Evolutionary conservation across 2,888 invertebrate species (phyloP).

Genomic region (Polymixis flavicincta): DNA sequence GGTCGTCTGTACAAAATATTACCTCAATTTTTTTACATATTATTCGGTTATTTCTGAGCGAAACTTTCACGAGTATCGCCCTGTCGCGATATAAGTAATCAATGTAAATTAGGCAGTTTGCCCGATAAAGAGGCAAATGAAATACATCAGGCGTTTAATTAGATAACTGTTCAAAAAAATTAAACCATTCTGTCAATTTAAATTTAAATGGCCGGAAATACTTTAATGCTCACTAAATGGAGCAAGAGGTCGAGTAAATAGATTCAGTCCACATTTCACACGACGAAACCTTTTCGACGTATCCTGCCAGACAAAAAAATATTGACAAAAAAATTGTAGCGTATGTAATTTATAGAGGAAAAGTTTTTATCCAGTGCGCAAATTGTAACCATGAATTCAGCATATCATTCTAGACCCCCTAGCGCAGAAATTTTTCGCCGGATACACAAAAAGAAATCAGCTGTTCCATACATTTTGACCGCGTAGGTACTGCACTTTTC

Average conservation of each 20-base stretch:
- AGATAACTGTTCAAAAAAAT: constrained; percentile 39
- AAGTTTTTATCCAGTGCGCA: too few species aligned
- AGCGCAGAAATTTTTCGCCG: too few species aligned
- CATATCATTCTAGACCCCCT: too few species aligned
- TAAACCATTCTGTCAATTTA: constrained; percentile 66
- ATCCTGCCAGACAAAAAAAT: constrained; percentile 1
- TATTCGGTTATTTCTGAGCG: constrained; percentile 8
- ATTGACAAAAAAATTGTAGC: constrained; percentile 13
- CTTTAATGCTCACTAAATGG: constrained; percentile 68
- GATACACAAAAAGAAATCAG: too few species aligned
- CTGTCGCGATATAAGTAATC: neutral
- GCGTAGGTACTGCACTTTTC: too few species aligned
- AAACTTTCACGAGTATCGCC: neutral
- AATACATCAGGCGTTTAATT: constrained; percentile 39
- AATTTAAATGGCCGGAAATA: constrained; percentile 77
- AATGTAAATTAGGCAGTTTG: neutral
- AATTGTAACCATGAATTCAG: too few species aligned
- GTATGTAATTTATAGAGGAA: constrained; percentile 22
- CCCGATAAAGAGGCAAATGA: constrained; percentile 9
- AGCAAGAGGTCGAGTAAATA: constrained; percentile 55
- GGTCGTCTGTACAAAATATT: constrained; percentile 14
- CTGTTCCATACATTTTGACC: too few species aligned
- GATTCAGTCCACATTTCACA: constrained; percentile 21
- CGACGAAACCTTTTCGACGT: constrained; percentile 6
- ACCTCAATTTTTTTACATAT: neutral